A percentile compares a stretch with the other conserved stretches of the same genome.
phyloP scores from a whole-genome alignment of 2,113 vertebrate species.

The Eubucco bourcierii region DNA sequence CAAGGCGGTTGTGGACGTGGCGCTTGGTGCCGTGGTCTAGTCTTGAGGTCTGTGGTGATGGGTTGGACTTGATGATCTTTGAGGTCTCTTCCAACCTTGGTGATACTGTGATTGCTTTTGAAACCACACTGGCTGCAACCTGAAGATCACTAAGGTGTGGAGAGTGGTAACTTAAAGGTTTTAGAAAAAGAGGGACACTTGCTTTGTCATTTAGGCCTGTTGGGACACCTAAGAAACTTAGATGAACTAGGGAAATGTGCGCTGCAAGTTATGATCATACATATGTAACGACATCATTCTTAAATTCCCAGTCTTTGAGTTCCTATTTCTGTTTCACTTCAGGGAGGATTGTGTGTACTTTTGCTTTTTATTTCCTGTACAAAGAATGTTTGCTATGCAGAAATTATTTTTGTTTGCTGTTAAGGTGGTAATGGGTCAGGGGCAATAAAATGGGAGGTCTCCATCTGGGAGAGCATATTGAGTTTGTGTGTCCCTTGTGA shows the following conservation, averaged over 20 bases:
- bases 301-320: not conserved
- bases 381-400: not conserved
- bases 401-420: not conserved
- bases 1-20: too few species aligned
- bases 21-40: too few species aligned
- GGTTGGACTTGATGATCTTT: too few species aligned
- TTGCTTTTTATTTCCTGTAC: not conserved
- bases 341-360: not conserved
- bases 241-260: not conserved
- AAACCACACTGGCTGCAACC: not conserved
- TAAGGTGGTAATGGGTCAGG: not conserved
- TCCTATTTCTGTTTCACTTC: not conserved
- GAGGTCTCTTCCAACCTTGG: too few species aligned
- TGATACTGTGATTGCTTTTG: too few species aligned
- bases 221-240: not conserved
- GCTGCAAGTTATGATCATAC: not conserved
- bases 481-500: not conserved
- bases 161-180: not conserved
- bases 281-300: not conserved
- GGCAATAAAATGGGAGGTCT: not conserved
- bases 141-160: not conserved
- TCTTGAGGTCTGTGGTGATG: too few species aligned
- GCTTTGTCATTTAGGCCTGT: not conserved
- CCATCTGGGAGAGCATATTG: not conserved
- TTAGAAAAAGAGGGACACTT: not conserved